Evolutionary conservation across 2,797 vertebrate genomes (phyloP).

Genomic region (Cossypha niveicapilla): DNA sequence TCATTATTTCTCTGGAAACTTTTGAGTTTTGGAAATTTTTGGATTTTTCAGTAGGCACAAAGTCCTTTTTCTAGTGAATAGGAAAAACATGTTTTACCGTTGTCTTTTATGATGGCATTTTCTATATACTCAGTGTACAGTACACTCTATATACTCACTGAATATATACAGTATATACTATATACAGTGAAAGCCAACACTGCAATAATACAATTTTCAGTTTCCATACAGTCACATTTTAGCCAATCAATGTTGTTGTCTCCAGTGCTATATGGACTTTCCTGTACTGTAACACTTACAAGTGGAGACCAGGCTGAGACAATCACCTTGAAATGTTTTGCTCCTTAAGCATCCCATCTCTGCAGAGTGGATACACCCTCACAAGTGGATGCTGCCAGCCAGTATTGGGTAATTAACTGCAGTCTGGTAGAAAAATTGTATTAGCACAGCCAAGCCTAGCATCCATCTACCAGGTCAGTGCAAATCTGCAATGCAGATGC

Average conservation of each 20-base stretch:
- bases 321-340: neutral
- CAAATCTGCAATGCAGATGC: slow-evolving; percentile 48
- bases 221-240: neutral
- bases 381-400: neutral
- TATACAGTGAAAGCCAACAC: neutral
- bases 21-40: neutral
- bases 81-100: neutral
- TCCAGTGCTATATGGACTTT: neutral
- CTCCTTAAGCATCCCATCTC: neutral
- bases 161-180: neutral
- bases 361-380: neutral
- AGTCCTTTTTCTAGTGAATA: neutral
- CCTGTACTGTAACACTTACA: neutral
- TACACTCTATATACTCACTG: neutral
- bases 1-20: neutral
- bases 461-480: neutral
- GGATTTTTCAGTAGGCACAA: neutral
- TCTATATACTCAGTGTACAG: neutral
- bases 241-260: neutral
- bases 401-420: neutral
- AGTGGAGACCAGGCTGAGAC: neutral
- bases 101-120: neutral
- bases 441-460: neutral
- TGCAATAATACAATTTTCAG: neutral
- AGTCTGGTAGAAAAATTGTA: neutral